Evolutionary conservation across 2,888 invertebrate species (phyloP), one percentile per base, ranked within the genome.

Genomic region (Lagria hirta): DNA sequence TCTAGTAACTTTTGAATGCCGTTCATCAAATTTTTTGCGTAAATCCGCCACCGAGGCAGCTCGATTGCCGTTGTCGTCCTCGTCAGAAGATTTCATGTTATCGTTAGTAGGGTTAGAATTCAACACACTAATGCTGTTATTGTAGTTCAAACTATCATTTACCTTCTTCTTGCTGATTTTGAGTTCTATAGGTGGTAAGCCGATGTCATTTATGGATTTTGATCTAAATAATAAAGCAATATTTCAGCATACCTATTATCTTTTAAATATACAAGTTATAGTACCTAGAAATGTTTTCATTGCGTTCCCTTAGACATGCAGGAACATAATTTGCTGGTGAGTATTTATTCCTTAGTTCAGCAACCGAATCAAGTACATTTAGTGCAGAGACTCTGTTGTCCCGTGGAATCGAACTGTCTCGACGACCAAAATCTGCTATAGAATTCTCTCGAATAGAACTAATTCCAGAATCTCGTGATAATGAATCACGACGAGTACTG

Each of bases 301-400:
- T 34, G 6, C 30, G 21, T 24, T 46, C 33, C 35, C 73, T 57
- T 26, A 65, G 53, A 40, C 68, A 62, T 27, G 70, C 66, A 48
- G 87, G 86, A 62, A 83, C 79, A 69, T 88, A 87, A 65, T 83
- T 81, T 22, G 82, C 77, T 30, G 86, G 84, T 21, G 86, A 86
- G 64, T 88, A 88, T 69, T 84, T 86, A 61, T 82, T 83, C 64
- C 83, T 81, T 49, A 86, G 70, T 50, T 87, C 86, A 17, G 84
- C 81, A 1, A 74, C 69, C 2, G 72, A 70, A 18, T 72, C 71
- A 12, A 66, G 60, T 10, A 71, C 64, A 46, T 60, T 64, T 6
- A 66, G 43, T 1, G 65, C 57, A 14, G 58, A 60, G 23, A 57
- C 46, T 43, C 58, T 54, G 35, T 45, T 36, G n/a, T 40, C 45